Conservation (phyloP, 2,888 invertebrate genomes). For the Caenorhabditis sp. region DNA sequence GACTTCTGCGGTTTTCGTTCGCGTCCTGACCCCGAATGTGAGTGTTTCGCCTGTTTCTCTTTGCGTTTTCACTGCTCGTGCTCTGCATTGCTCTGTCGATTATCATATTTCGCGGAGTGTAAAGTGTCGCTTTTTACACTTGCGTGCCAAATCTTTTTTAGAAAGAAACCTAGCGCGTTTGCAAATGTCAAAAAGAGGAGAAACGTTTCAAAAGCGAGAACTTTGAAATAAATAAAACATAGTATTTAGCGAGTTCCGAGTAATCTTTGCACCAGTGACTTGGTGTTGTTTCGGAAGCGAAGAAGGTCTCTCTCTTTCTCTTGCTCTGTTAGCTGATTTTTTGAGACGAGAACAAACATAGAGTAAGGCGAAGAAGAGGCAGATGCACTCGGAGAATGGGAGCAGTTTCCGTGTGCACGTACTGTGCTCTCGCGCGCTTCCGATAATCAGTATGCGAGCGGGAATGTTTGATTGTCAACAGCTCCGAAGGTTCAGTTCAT, state of each 20-base stretch:
- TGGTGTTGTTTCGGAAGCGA: conserved; percentile 45
- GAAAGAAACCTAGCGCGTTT: not conserved
- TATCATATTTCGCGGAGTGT: conserved; percentile 25
- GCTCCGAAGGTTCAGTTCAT: not conserved
- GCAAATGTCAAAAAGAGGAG: not conserved
- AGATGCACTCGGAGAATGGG: conserved; percentile 29
- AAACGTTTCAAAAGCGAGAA: conserved; percentile 14
- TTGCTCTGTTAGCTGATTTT: conserved; percentile 36
- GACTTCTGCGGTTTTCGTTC: conserved; percentile 71
- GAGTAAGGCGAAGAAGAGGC: conserved; percentile 10
- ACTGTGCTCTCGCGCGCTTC: conserved; percentile 39
- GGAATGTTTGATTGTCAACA: conserved; percentile 3
- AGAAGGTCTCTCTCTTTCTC: not conserved
- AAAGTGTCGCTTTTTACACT: conserved; percentile 10
- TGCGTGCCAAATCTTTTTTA: not conserved
- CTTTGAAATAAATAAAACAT: conserved; percentile 13
- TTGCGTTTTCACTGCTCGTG: not conserved
- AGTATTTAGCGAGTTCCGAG: conserved; percentile 42
- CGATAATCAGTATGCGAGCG: conserved; percentile 36
- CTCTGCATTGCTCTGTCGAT: not conserved
- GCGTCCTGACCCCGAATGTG: conserved; percentile 74
- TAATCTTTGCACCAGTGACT: conserved; percentile 46
- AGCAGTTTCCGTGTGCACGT: conserved; percentile 32
- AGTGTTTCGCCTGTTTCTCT: conserved; percentile 32
- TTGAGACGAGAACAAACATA: conserved; percentile 59